A percentile compares a stretch with the other conserved stretches of the same genome.
phyloP scores from a whole-genome alignment of 2,888 invertebrate genomes.

The Drosophila sordidapex region DNA sequence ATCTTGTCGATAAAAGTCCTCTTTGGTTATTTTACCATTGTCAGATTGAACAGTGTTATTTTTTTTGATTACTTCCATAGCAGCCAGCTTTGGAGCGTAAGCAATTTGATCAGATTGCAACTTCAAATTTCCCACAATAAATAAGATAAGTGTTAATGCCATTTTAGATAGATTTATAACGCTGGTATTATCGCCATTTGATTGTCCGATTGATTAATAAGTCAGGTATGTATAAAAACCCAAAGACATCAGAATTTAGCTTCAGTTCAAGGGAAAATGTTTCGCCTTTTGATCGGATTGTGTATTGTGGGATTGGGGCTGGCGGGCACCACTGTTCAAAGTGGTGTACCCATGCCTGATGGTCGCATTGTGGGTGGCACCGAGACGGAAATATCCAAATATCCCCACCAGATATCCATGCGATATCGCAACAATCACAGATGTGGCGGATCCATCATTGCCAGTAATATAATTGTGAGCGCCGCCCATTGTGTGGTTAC shows the following conservation, averaged over 20 bases:
- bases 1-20: no score
- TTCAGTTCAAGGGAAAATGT: slow-evolving; percentile 60
- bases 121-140: slow-evolving; percentile 4
- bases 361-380: slow-evolving; percentile 79
- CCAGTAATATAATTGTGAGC: slow-evolving; percentile 59
- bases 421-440: slow-evolving; percentile 71
- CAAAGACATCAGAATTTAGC: not conserved
- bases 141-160: slow-evolving; percentile 39
- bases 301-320: slow-evolving; percentile 40
- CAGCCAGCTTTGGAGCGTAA: not conserved
- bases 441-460: slow-evolving; percentile 76
- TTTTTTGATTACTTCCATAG: not conserved
- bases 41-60: no score
- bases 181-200: slow-evolving; percentile 23
- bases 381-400: slow-evolving; percentile 54
- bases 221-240: slow-evolving; percentile 36
- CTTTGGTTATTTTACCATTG: no score
- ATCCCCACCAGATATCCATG: slow-evolving; percentile 81
- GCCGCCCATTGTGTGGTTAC: slow-evolving; percentile 78
- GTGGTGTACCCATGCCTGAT: slow-evolving; percentile 62
- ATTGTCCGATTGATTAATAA: slow-evolving; percentile 12
- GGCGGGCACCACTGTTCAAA: slow-evolving; percentile 37
- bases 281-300: slow-evolving; percentile 57
- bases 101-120: not conserved
- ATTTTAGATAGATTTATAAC: slow-evolving; percentile 33